A percentile compares a stretch with the other conserved stretches of the same genome.
Conservation (phyloP, 2,797 vertebrate species). For the Bovichtus diacanthus region DNA sequence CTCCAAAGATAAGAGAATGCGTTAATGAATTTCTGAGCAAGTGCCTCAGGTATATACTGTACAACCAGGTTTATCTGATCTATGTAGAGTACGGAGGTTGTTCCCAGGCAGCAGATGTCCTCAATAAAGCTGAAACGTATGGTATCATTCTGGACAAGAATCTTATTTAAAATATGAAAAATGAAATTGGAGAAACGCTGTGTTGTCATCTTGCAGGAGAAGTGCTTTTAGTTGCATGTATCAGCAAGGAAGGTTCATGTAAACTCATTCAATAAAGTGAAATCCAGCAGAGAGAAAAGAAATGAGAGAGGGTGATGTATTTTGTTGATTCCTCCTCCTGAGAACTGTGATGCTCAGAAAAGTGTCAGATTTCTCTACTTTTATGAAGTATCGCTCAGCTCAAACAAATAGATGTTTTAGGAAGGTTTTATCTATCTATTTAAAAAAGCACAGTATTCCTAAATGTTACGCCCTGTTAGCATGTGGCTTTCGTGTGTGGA, state of each 20-base stretch:
- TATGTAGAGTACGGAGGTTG: conserved; percentile 4
- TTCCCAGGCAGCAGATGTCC: conserved; percentile 9
- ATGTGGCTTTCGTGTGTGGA: neutral
- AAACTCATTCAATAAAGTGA: neutral
- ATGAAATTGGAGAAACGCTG: conserved; percentile 11
- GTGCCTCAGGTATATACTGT: conserved; percentile 19
- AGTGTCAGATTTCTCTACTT: too few species aligned
- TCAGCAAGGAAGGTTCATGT: conserved; percentile 6
- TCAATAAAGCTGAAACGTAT: conserved; percentile 34
- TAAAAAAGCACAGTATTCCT: neutral
- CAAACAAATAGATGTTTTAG: neutral
- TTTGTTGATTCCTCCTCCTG: neutral
- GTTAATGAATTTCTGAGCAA: conserved; percentile 56
- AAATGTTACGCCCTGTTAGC: conserved; percentile 10
- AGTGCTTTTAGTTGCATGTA: conserved; percentile 6
- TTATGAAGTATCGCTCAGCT: too few species aligned
- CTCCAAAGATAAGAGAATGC: conserved; percentile 32
- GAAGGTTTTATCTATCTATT: neutral
- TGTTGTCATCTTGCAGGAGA: conserved; percentile 23
- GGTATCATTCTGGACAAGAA: conserved; percentile 8
- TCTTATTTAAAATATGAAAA: conserved; percentile 45
- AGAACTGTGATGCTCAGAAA: neutral
- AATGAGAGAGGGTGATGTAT: neutral
- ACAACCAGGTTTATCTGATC: conserved; percentile 55
- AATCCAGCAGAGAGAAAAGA: neutral